Conservation (phyloP, 2,113 vertebrate species). For the Motacilla alba region DNA sequence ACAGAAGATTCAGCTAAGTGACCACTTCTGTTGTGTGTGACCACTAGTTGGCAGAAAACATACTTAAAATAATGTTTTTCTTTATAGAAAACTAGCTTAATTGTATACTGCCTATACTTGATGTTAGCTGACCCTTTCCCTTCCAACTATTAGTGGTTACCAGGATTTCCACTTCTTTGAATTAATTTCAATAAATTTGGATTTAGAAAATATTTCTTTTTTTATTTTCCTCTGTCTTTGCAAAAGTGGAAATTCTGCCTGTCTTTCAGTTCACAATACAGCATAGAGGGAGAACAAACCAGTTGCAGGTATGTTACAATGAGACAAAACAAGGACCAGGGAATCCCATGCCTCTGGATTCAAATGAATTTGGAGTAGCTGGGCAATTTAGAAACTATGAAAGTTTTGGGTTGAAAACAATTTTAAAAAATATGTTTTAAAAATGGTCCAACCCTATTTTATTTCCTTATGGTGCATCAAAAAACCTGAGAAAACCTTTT, state of each 20-base stretch:
- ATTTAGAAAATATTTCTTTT: background rate
- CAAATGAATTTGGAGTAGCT: background rate
- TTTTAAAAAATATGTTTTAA: background rate
- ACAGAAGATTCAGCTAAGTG: background rate
- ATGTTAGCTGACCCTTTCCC: background rate
- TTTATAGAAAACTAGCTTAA: background rate
- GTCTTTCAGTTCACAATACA: background rate
- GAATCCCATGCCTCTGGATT: background rate
- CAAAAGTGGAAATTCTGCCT: background rate
- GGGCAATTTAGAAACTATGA: background rate
- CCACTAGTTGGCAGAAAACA: background rate
- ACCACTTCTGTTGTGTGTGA: background rate
- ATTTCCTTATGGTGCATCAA: background rate
- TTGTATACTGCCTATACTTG: background rate
- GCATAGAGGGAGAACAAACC: background rate
- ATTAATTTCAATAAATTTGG: background rate
- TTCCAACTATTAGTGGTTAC: background rate
- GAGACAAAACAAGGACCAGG: background rate
- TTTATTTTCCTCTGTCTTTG: background rate
- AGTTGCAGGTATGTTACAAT: background rate
- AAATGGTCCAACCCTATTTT: background rate
- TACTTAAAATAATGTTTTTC: background rate
- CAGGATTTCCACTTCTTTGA: background rate
- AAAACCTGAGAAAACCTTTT: background rate
- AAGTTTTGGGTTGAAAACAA: background rate